Percentiles rank a stretch among this genome's conserved stretches.
Conservation (phyloP, 1,140 invertebrate species). For the Asbolus verrucosus region DNA sequence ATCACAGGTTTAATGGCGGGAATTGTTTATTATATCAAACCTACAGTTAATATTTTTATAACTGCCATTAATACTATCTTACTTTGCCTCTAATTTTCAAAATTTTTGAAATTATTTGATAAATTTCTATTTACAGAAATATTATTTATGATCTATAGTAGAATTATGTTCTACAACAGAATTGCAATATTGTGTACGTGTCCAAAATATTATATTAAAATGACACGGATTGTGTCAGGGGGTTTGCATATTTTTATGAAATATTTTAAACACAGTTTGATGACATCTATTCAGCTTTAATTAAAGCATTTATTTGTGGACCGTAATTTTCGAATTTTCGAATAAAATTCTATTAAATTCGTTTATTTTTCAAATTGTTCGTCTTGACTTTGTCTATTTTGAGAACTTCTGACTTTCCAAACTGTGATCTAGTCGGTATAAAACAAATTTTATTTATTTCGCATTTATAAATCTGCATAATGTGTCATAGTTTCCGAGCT, state of each 20-base stretch:
- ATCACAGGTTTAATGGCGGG: slow-evolving; percentile 54
- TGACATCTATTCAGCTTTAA: not conserved
- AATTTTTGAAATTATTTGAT: slow-evolving; percentile 38
- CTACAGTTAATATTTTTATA: slow-evolving; percentile 52
- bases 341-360: too few relatives aligned
- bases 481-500: slow-evolving; percentile 18
- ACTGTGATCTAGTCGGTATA: not conserved
- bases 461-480: not conserved
- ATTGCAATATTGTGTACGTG: slow-evolving; percentile 45
- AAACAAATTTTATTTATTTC: slow-evolving; percentile 27
- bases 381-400: not conserved
- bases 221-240: slow-evolving; percentile 39
- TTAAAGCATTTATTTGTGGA: too few relatives aligned
- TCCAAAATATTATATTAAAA: slow-evolving; percentile 53
- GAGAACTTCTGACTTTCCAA: too few relatives aligned
- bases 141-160: slow-evolving; percentile 46
- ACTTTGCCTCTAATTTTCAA: slow-evolving; percentile 33
- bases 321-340: too few relatives aligned
- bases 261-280: not conserved
- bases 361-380: too few relatives aligned
- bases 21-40: slow-evolving; percentile 51
- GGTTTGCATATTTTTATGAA: not conserved
- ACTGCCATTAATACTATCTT: slow-evolving; percentile 54
- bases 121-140: slow-evolving; percentile 1
- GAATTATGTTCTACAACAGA: slow-evolving; percentile 46